Conservation (phyloP, 2,113 vertebrate genomes). For the Sterrhoptilus dennistouni region DNA sequence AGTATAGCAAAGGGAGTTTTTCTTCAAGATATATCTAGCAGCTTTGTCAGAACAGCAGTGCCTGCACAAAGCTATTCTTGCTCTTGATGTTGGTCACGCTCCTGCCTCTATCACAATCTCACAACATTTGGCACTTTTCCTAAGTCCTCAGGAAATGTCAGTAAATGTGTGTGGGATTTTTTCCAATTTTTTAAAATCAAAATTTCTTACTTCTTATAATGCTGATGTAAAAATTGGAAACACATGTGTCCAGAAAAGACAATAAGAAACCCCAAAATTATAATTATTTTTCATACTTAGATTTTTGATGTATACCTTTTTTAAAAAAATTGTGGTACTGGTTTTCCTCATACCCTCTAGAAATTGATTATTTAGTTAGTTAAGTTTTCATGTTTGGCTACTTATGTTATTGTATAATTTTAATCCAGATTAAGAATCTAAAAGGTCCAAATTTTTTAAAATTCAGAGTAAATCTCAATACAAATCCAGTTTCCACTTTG, state of each 20-base stretch:
- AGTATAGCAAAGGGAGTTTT: background rate
- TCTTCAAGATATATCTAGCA: background rate
- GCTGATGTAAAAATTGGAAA: background rate
- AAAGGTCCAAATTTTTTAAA: background rate
- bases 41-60: background rate
- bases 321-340: background rate
- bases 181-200: background rate
- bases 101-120: background rate
- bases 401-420: background rate
- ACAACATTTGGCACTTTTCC: background rate
- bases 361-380: background rate
- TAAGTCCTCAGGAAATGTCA: background rate
- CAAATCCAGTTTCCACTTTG: background rate
- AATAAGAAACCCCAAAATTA: background rate
- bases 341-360: background rate
- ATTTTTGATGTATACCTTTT: background rate
- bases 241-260: background rate
- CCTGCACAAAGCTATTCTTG: background rate
- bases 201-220: background rate
- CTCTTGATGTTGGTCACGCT: background rate
- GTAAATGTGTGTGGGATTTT: background rate
- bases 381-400: background rate
- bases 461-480: background rate
- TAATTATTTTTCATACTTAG: background rate
- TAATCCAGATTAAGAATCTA: background rate